A percentile compares a stretch with the other conserved stretches of the same genome.
Conservation (phyloP, 92 coral and sea anemone genomes). For the Montipora capitata region DNA sequence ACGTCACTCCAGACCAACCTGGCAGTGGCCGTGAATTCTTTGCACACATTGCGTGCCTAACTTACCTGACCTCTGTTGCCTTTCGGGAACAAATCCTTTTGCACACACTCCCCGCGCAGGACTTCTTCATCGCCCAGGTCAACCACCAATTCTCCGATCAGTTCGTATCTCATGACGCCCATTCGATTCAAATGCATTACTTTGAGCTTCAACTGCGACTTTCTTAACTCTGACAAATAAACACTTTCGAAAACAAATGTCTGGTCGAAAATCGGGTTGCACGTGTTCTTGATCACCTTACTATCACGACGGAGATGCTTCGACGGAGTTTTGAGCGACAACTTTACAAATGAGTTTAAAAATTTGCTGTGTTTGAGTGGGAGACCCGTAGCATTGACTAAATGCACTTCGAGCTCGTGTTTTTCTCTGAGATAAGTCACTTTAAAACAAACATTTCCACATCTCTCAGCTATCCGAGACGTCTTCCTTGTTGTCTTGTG, state of each 20-base stretch:
- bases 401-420: conserved; percentile 67
- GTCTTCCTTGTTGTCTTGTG: conserved; percentile 10
- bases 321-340: conserved; percentile 75
- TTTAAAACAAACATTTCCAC: conserved; percentile 63
- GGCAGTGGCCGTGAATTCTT: neutral
- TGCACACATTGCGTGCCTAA: conserved; percentile 1
- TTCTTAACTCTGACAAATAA: conserved; percentile 61
- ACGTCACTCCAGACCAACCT: too few species aligned
- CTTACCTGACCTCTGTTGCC: conserved; percentile 61
- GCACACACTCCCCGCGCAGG: conserved; percentile 45
- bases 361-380: conserved; percentile 76
- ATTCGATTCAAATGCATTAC: conserved; percentile 61
- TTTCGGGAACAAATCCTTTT: conserved; percentile 49
- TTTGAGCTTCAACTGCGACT: conserved; percentile 74
- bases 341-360: conserved; percentile 76
- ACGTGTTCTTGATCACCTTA: conserved; percentile 86
- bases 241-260: conserved; percentile 71
- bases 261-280: conserved; percentile 90
- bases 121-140: conserved; percentile 64
- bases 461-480: conserved; percentile 26
- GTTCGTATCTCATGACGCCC: conserved; percentile 74
- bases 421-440: conserved; percentile 52
- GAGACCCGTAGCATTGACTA: conserved; percentile 83
- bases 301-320: conserved; percentile 81
- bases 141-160: conserved; percentile 74